Percentiles rank a stretch among this genome's conserved stretches.
Evolutionary conservation across 2,888 invertebrate genomes (phyloP).

Genomic region (Lasioglossum calceatum): DNA sequence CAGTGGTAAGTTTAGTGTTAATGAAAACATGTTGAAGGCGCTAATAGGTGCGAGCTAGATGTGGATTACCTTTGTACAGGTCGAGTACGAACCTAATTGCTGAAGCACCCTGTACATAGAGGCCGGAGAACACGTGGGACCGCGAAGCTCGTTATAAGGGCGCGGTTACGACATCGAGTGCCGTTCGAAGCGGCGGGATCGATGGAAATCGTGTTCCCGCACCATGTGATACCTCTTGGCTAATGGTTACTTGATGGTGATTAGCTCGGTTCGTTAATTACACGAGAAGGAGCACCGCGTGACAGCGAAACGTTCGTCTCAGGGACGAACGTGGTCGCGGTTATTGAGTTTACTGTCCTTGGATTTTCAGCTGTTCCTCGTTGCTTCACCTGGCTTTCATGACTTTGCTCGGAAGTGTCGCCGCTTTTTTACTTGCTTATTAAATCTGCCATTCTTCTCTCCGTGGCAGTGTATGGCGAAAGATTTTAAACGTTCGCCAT

Average conservation of each 20-base stretch:
- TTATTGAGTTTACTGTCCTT: not conserved
- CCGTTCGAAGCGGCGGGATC: conserved; percentile 14
- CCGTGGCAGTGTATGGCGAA: not conserved
- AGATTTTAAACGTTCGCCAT: not conserved
- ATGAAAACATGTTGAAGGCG: not conserved
- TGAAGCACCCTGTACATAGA: not conserved
- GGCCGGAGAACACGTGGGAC: conserved; percentile 35
- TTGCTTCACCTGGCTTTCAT: not conserved
- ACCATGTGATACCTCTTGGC: conserved; percentile 4
- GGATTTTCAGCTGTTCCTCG: not conserved
- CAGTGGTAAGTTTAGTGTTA: not conserved
- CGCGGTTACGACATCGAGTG: conserved; percentile 52
- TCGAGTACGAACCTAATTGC: not conserved
- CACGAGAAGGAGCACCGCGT: not conserved
- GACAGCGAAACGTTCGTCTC: conserved; percentile 10
- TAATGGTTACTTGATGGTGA: conserved; percentile 2
- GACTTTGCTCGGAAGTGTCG: not conserved
- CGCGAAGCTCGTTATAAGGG: conserved; percentile 58
- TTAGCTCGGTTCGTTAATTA: conserved; percentile 31
- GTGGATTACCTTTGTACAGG: not conserved
- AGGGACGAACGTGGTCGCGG: not conserved
- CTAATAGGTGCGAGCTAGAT: not conserved
- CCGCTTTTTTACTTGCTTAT: not conserved
- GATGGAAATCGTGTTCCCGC: not conserved
- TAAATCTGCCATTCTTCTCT: not conserved